phyloP scores from a whole-genome alignment of 2,888 invertebrate genomes.

The Cryptus armator region DNA sequence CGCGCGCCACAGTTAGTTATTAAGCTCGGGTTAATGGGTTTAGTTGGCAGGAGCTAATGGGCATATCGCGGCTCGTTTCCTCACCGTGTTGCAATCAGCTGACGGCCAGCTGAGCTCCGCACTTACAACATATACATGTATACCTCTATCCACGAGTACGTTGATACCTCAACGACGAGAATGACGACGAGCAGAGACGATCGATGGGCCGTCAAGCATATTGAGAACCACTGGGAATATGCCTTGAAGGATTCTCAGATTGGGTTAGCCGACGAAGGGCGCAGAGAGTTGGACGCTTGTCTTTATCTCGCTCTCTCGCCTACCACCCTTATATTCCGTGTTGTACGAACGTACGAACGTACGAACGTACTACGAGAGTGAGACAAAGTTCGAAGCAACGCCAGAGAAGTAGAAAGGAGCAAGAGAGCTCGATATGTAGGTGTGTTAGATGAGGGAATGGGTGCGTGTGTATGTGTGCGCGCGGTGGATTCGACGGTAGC shows the following conservation, averaged over 20 bases:
- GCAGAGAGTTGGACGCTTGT: constrained; percentile 56
- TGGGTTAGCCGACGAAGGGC: constrained; percentile 76
- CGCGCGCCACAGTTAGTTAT: constrained; percentile 72
- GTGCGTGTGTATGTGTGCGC: constrained; percentile 59
- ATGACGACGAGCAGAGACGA: constrained; percentile 12
- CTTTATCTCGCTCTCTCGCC: constrained; percentile 8
- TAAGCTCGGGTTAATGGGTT: constrained; percentile 81
- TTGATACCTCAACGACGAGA: background rate
- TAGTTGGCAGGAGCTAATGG: constrained; percentile 76
- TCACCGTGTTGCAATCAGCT: constrained; percentile 78
- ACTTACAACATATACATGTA: background rate
- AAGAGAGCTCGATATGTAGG: constrained; percentile 32
- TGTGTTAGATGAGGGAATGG: constrained; percentile 3
- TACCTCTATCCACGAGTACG: too few relatives aligned
- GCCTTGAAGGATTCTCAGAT: constrained; percentile 75
- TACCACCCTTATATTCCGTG: background rate
- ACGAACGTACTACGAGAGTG: background rate
- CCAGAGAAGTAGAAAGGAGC: constrained; percentile 54
- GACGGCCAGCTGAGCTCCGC: constrained; percentile 80
- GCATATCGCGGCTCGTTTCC: constrained; percentile 68
- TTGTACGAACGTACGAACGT: background rate
- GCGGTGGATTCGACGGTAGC: constrained; percentile 56
- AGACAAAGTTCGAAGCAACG: constrained; percentile 18
- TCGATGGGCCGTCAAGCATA: constrained; percentile 29
- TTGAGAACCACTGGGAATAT: constrained; percentile 71